Evolutionary conservation across 2,888 invertebrate species (phyloP).

Genomic region (Synergus umbraculus): DNA sequence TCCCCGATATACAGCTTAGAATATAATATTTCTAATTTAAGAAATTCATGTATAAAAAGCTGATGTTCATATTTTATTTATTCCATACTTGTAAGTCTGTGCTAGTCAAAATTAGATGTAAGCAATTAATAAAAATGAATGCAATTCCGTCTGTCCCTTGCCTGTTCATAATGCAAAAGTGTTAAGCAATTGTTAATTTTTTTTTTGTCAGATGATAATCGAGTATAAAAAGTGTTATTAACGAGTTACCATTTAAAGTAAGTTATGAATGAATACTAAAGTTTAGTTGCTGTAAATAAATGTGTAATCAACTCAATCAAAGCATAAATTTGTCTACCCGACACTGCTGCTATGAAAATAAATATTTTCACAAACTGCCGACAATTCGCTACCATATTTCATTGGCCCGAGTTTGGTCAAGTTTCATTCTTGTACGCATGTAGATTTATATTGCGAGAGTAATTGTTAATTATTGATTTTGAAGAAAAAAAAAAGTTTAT

Average conservation of each 20-base stretch:
- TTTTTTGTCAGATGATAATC: slow-evolving; percentile 36
- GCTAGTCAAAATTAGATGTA: slow-evolving; percentile 9
- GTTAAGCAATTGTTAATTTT: slow-evolving; percentile 33
- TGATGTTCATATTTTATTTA: neutral
- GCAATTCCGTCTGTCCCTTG: slow-evolving; percentile 23
- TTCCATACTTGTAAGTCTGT: neutral
- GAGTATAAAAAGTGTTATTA: slow-evolving; percentile 37
- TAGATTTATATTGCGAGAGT: slow-evolving; percentile 32
- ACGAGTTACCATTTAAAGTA: slow-evolving; percentile 40
- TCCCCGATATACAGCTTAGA: neutral
- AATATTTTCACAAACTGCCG: slow-evolving; percentile 33
- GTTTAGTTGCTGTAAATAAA: slow-evolving; percentile 38
- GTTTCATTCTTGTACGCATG: slow-evolving; percentile 32
- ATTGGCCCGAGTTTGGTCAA: slow-evolving; percentile 32
- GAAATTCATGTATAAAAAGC: neutral
- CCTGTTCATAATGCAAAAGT: slow-evolving; percentile 1
- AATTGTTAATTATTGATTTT: slow-evolving; percentile 38
- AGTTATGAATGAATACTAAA: slow-evolving; percentile 34
- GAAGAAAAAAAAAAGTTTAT: neutral
- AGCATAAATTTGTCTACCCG: slow-evolving; percentile 5
- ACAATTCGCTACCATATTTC: slow-evolving; percentile 21
- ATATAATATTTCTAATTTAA: neutral
- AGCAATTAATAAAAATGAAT: neutral
- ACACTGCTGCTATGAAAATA: slow-evolving; percentile 20
- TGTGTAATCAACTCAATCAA: slow-evolving; percentile 34